Conservation (phyloP, 1,140 invertebrate species). For the Ericerus pela region DNA sequence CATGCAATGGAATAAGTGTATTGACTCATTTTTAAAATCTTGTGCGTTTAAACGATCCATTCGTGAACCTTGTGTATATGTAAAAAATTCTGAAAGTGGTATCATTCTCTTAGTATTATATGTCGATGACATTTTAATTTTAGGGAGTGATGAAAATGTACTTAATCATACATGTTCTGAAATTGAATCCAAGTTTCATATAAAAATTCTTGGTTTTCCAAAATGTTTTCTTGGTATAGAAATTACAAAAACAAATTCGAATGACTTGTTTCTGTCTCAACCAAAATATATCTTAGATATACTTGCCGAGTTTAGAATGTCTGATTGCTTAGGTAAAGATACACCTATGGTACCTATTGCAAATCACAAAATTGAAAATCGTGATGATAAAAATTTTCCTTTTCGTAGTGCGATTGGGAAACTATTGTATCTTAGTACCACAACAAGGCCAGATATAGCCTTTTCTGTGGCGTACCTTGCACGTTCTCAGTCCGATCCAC, state of each 20-base stretch:
- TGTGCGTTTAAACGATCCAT: slow-evolving; percentile 17
- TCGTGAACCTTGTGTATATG: slow-evolving; percentile 23
- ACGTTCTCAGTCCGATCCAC: slow-evolving; percentile 15
- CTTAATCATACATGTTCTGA: slow-evolving; percentile 21
- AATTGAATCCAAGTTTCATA: slow-evolving; percentile 21
- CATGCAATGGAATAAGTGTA: slow-evolving; percentile 26
- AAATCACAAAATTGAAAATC: slow-evolving; percentile 16
- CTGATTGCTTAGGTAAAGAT: slow-evolving; percentile 21
- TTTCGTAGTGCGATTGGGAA: slow-evolving; percentile 25
- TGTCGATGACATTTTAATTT: slow-evolving; percentile 30
- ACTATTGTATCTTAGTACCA: slow-evolving; percentile 27
- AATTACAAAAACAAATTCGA: slow-evolving; percentile 20
- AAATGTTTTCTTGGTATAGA: slow-evolving; percentile 27
- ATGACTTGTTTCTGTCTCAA: slow-evolving; percentile 22
- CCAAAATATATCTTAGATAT: slow-evolving; percentile 20
- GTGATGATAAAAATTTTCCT: slow-evolving; percentile 14
- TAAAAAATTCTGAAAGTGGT: not conserved
- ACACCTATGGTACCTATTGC: slow-evolving; percentile 21
- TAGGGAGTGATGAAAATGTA: slow-evolving; percentile 16
- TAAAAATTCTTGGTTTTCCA: slow-evolving; percentile 14
- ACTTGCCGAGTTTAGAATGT: slow-evolving; percentile 24
- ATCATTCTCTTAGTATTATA: slow-evolving; percentile 23
- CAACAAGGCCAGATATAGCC: slow-evolving; percentile 29
- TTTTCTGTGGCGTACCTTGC: slow-evolving; percentile 25
- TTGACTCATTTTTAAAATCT: slow-evolving; percentile 24